Conservation (phyloP, 2,797 vertebrate genomes). For the Neoniphon sammara region DNA sequence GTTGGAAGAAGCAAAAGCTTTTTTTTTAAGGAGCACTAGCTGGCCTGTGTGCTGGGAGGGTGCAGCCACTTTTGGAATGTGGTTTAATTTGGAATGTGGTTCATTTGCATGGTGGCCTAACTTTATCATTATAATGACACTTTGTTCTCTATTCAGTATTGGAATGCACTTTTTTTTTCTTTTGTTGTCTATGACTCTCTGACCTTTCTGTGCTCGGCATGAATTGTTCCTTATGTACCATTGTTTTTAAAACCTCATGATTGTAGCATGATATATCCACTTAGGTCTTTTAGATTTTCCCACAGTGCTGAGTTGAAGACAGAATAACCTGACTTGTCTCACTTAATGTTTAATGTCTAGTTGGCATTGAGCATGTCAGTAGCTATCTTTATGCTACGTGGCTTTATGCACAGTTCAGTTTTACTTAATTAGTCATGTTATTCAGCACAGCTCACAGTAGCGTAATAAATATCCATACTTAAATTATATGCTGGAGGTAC, state of each 20-base stretch:
- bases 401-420: slow-evolving; percentile 54
- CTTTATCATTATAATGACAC: slow-evolving; percentile 57
- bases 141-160: slow-evolving; percentile 50
- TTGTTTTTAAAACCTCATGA: slow-evolving; percentile 59
- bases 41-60: slow-evolving; percentile 67
- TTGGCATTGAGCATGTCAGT: slow-evolving; percentile 40
- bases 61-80: slow-evolving; percentile 50
- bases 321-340: slow-evolving; percentile 16
- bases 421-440: slow-evolving; percentile 27
- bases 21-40: slow-evolving; percentile 56
- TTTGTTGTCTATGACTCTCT: slow-evolving; percentile 42
- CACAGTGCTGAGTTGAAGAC: slow-evolving; percentile 19
- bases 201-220: slow-evolving; percentile 71
- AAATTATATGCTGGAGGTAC: slow-evolving; percentile 30
- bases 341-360: slow-evolving; percentile 32
- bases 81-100: slow-evolving; percentile 36
- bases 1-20: slow-evolving; percentile 49
- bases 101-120: slow-evolving; percentile 70
- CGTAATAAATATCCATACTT: slow-evolving; percentile 45
- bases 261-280: slow-evolving; percentile 67
- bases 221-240: slow-evolving; percentile 67
- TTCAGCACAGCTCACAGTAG: slow-evolving; percentile 63
- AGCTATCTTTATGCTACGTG: slow-evolving; percentile 44
- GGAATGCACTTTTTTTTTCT: slow-evolving; percentile 75
- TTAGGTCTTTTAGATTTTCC: slow-evolving; percentile 46